phyloP scores from a whole-genome alignment of 2,113 vertebrate species.

The Nothoprocta pentlandii region DNA sequence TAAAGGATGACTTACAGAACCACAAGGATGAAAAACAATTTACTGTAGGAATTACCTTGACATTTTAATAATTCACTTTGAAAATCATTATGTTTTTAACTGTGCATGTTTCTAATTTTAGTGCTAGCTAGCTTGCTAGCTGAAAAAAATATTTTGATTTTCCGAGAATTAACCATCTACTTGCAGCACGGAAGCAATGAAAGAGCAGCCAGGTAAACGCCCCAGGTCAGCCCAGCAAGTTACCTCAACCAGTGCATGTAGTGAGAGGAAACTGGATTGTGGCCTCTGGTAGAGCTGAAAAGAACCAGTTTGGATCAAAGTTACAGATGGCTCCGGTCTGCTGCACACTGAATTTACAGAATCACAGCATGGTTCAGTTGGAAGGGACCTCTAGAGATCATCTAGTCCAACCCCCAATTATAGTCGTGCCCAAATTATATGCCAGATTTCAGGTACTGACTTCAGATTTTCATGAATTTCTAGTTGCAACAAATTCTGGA shows the following conservation, averaged over 20 bases:
- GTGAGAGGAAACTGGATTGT: not conserved
- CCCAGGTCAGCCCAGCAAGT: not conserved
- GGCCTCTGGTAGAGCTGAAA: not conserved
- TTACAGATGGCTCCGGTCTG: not conserved
- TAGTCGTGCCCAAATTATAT: not conserved
- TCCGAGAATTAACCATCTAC: not conserved
- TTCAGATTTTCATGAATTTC: not conserved
- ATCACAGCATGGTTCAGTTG: not conserved
- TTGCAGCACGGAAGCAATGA: not conserved
- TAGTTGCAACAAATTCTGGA: not conserved
- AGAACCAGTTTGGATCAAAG: not conserved
- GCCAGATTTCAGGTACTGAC: not conserved
- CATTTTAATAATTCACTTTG: slow-evolving; percentile 2
- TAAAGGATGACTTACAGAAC: not conserved
- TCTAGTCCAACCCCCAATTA: too few species aligned
- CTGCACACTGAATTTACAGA: fast-evolving
- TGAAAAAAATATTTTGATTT: not conserved
- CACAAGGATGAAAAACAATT: not conserved
- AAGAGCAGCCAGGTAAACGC: not conserved
- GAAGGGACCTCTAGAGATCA: too few species aligned
- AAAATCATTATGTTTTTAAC: not conserved
- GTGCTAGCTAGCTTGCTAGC: not conserved
- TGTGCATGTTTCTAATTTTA: not conserved
- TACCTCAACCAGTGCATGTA: not conserved
- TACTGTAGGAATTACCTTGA: not conserved